Percentiles rank a stretch among this genome's conserved stretches.
phyloP scores from a whole-genome alignment of 1,140 invertebrate species.

The Drosophila pseudoananassae region DNA sequence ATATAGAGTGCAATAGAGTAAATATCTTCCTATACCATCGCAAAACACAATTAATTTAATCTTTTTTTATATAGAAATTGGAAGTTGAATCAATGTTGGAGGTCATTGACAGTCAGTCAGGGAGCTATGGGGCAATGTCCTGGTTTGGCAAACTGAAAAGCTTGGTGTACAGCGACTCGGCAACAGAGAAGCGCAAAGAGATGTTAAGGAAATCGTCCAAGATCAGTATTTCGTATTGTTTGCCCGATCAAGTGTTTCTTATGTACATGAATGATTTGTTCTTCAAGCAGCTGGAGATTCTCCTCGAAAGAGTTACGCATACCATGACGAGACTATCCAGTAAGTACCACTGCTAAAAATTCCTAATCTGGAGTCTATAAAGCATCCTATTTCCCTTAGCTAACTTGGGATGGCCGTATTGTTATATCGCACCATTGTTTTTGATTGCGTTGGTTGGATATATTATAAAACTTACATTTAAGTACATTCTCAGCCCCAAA shows the following conservation, averaged over 20 bases:
- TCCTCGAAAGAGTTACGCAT: constrained; percentile 54
- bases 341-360: constrained; percentile 21
- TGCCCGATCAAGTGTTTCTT: constrained; percentile 70
- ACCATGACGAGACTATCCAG: constrained; percentile 40
- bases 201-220: constrained; percentile 66
- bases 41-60: not conserved
- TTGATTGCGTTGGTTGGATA: constrained; percentile 58
- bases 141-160: constrained; percentile 19
- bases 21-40: not conserved
- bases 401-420: constrained; percentile 51
- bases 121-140: constrained; percentile 7
- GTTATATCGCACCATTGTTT: constrained; percentile 40
- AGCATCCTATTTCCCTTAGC: not conserved
- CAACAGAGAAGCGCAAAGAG: constrained; percentile 25
- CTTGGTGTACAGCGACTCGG: constrained; percentile 9
- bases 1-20: constrained; percentile 78
- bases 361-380: no score
- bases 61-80: constrained; percentile 51
- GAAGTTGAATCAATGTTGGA: constrained; percentile 67
- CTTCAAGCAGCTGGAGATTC: constrained; percentile 57
- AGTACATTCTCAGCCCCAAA: constrained; percentile 70
- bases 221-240: constrained; percentile 53
- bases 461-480: constrained; percentile 66
- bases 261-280: constrained; percentile 68
- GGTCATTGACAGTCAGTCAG: constrained; percentile 47